Evolutionary conservation across 2,888 invertebrate genomes (phyloP), one percentile per base, ranked within the genome.

Genomic region (Drosophila bunnanda): DNA sequence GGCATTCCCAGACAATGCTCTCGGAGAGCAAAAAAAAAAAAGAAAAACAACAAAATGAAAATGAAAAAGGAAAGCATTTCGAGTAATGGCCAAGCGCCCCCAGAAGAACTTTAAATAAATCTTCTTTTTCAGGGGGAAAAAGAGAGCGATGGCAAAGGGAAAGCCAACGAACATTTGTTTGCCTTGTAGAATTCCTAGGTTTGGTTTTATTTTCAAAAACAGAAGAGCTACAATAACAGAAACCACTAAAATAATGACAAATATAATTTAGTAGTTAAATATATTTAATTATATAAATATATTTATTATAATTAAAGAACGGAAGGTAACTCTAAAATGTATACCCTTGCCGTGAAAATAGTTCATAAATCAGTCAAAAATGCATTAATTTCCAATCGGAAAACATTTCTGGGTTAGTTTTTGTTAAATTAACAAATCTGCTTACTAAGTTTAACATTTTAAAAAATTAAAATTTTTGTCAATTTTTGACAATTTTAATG

Each of bases 1-100:
- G 83, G 88, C 83, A 83, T 83, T 83, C 86, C 88, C 83, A 88
- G 82, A 83, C 82, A 73, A 83, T 82, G 75, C 80, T 66, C 60
- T 55, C 48, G 56, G 58, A 68, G 32, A 65, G 66, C 38, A 41
- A 22, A 28, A 56, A 36, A 10, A 38, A 9, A 22, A 46, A 28
- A 6, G 0, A n/a, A 46, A 46, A 30, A n/a, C n/a, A n/a, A n/a
- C n/a, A n/a, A n/a, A n/a, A n/a, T n/a, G n/a, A n/a, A n/a, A n/a
- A n/a, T n/a, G n/a, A n/a, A n/a, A n/a, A 48, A 54, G 39, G 50
- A 39, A 48, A 57, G 60, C 56, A 61, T 58, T 41, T 22, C 38
- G 59, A 41, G 48, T 62, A 55, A 39, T 54, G 32, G 46, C 32
- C 52, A 74, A 64, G 56, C 50, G 39, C 55, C 66, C 75, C 62